Percentiles rank a stretch among this genome's conserved stretches.
Conservation (phyloP, 2,888 invertebrate species). For the Leuctra nigra region DNA sequence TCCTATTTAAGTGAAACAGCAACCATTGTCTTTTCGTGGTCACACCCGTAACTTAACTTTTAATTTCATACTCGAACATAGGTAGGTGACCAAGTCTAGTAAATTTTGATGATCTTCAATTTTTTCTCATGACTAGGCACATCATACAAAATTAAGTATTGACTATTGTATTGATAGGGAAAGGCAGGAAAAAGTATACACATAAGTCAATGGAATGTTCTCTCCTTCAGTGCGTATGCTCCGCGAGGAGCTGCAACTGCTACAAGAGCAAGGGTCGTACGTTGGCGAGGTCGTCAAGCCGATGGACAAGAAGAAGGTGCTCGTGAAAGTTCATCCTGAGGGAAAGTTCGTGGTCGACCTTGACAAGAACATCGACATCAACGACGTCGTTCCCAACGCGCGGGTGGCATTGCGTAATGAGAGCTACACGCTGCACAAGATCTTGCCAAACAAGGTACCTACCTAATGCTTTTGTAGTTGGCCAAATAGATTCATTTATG, state of each 20-base stretch:
- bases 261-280: conserved; percentile 96
- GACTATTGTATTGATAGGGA: no score
- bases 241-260: conserved; percentile 91
- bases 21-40: no score
- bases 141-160: no score
- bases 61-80: no score
- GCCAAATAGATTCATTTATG: background rate
- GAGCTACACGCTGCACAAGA: conserved; percentile 97
- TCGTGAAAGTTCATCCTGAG: conserved; percentile 98
- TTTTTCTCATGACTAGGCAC: no score
- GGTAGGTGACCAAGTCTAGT: no score
- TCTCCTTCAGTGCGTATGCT: conserved; percentile 96
- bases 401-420: conserved; percentile 97
- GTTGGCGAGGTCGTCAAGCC: conserved; percentile 99
- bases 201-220: no score
- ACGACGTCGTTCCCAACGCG: conserved; percentile 95
- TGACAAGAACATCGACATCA: conserved; percentile 98
- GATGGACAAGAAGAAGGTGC: conserved; percentile 99
- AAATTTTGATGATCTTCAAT: no score
- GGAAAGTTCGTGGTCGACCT: conserved; percentile 99
- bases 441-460: conserved; percentile 96
- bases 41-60: no score
- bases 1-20: no score
- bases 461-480: no score
- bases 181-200: no score